Percentiles rank a stretch among this genome's conserved stretches.
phyloP scores from a whole-genome alignment of 2,797 vertebrate species.

The Urophycis tenuis region DNA sequence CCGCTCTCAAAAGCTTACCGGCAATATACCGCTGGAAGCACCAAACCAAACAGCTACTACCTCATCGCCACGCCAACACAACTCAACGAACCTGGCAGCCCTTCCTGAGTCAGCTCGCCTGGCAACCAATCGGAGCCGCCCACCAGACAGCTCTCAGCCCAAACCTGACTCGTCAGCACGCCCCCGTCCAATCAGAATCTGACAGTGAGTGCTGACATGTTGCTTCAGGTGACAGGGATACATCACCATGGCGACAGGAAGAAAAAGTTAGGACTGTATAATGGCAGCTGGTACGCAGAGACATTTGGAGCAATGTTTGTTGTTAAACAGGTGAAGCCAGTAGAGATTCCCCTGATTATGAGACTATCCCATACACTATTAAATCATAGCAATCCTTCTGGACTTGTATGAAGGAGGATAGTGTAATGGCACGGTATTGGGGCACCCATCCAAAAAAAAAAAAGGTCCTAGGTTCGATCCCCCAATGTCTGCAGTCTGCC shows the following conservation, averaged over 20 bases:
- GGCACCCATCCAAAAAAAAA: background rate
- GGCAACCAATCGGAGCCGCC: slow-evolving; percentile 28
- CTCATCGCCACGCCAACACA: slow-evolving; percentile 27
- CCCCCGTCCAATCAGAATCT: slow-evolving; percentile 28
- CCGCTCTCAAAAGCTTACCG: slow-evolving; percentile 2
- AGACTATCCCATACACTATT: background rate
- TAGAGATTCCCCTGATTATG: background rate
- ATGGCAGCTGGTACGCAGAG: slow-evolving; percentile 3
- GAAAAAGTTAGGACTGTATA: slow-evolving; percentile 22
- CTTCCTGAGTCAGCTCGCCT: slow-evolving; percentile 42
- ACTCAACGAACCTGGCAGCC: background rate
- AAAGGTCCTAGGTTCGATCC: background rate
- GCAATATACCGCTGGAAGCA: background rate
- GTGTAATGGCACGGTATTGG: background rate
- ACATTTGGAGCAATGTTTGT: background rate
- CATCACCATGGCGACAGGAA: slow-evolving; percentile 33
- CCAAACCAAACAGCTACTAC: background rate
- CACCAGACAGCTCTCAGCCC: background rate
- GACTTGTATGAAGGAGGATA: background rate
- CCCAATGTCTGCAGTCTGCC: background rate
- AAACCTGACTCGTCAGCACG: slow-evolving; percentile 22
- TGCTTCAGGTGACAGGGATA: slow-evolving; percentile 25
- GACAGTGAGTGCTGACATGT: slow-evolving; percentile 17
- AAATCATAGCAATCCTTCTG: background rate
- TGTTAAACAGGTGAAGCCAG: background rate